These are phyloP conservation scores for Vimba vimba DNA, from an alignment of 2,113 vertebrate species.

Conservation along the genomic window DNA sequence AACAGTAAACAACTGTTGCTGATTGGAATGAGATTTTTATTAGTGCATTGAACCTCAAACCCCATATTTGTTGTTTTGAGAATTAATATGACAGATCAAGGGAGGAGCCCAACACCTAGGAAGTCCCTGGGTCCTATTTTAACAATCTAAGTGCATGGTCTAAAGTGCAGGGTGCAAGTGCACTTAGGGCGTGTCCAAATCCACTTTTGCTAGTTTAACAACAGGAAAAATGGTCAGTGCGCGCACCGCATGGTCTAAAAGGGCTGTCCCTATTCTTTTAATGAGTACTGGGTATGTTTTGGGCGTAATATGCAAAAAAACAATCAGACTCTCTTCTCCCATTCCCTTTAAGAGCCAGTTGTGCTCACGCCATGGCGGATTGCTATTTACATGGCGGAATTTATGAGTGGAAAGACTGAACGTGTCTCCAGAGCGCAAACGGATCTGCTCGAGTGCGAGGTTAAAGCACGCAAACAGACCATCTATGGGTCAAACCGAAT, in stretches of 20 bases:
- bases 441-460: too few relatives aligned
- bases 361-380: neutral
- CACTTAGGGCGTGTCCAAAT: too few relatives aligned
- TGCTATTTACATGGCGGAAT: too few relatives aligned
- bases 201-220: too few relatives aligned
- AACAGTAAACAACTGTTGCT: conserved; percentile 13
- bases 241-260: too few relatives aligned
- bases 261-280: neutral
- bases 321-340: neutral
- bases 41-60: neutral
- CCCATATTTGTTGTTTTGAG: neutral
- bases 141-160: too few relatives aligned
- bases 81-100: neutral
- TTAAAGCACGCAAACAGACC: too few relatives aligned
- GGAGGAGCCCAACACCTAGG: neutral
- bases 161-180: too few relatives aligned
- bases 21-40: neutral
- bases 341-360: neutral
- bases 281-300: neutral
- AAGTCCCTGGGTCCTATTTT: neutral
- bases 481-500: too few relatives aligned
- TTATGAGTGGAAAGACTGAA: too few relatives aligned
- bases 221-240: too few relatives aligned
- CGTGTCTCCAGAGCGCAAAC: too few relatives aligned
- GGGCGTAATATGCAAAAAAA: neutral